Evolutionary conservation across 2,888 invertebrate species (phyloP).

Genomic region (Capitulum mitella): DNA sequence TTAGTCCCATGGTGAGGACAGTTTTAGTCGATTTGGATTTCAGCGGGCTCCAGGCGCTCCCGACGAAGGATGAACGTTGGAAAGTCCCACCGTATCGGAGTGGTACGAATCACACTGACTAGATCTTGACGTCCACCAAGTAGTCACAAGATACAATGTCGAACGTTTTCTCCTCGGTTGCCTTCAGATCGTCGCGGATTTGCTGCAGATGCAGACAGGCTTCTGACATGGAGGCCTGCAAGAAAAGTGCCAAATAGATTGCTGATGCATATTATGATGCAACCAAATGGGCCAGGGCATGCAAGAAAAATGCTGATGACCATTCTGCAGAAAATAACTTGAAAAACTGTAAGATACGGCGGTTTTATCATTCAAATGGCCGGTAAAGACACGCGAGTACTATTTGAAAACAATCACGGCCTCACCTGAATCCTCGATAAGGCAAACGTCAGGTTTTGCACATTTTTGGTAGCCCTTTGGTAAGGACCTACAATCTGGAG

Average conservation of each 20-base stretch:
- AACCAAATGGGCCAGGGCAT: background rate
- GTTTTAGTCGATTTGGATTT: too few species aligned
- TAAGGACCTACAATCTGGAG: background rate
- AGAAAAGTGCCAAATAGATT: too few species aligned
- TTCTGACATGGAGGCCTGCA: conserved; percentile 19
- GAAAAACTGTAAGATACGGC: background rate
- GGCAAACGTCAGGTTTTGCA: background rate
- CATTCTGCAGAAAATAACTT: background rate
- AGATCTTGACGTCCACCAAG: conserved; percentile 19
- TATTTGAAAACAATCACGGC: background rate
- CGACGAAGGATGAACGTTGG: too few species aligned
- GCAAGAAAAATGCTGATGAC: too few species aligned
- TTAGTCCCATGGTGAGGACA: conserved; percentile 54
- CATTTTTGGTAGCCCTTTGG: background rate
- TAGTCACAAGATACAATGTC: conserved; percentile 6
- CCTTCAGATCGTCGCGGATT: conserved; percentile 8
- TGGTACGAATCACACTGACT: background rate
- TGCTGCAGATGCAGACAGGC: conserved; percentile 17
- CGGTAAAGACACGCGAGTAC: background rate
- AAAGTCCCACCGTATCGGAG: too few species aligned
- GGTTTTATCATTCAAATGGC: background rate
- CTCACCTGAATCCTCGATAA: conserved; percentile 2
- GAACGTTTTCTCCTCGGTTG: conserved; percentile 7
- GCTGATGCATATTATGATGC: too few species aligned
- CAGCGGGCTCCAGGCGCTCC: too few species aligned